phyloP scores from a whole-genome alignment of 2,888 invertebrate species.

The Cryptocheilus praepositus region DNA sequence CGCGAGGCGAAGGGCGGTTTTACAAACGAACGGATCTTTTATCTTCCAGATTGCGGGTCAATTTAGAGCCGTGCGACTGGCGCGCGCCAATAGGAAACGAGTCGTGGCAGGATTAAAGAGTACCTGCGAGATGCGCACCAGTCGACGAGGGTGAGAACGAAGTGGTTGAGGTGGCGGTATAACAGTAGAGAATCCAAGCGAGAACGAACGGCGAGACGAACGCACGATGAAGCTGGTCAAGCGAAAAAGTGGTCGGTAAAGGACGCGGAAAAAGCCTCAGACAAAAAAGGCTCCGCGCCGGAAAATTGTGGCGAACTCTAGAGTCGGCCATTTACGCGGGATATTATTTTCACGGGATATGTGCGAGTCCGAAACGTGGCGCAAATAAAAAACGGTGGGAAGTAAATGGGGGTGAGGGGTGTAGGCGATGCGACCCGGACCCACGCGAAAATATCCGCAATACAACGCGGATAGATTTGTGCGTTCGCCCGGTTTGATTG shows the following conservation, averaged over 20 bases:
- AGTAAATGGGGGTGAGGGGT: background rate
- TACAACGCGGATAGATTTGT: background rate
- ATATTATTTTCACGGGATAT: constrained; percentile 40
- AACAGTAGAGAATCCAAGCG: background rate
- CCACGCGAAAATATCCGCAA: background rate
- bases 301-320: background rate
- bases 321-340: constrained; percentile 36
- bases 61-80: constrained; percentile 45
- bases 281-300: no score
- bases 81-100: constrained; percentile 17
- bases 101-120: constrained; percentile 27
- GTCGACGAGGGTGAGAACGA: background rate
- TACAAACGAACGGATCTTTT: constrained; percentile 58
- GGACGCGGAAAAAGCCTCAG: background rate
- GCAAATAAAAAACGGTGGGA: constrained; percentile 6
- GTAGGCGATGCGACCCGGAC: no score
- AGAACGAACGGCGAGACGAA: background rate
- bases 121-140: background rate
- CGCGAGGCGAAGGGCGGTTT: constrained; percentile 39
- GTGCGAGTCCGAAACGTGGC: constrained; percentile 15
- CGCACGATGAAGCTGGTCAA: constrained; percentile 1
- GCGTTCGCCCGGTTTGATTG: background rate
- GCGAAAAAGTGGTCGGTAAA: constrained; percentile 4
- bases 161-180: background rate
- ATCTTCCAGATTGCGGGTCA: constrained; percentile 56